A percentile compares a stretch with the other conserved stretches of the same genome.
These are phyloP conservation scores for Syngnathus rostellatus DNA, from an alignment of 2,797 vertebrate genomes.

Conservation along the genomic window DNA sequence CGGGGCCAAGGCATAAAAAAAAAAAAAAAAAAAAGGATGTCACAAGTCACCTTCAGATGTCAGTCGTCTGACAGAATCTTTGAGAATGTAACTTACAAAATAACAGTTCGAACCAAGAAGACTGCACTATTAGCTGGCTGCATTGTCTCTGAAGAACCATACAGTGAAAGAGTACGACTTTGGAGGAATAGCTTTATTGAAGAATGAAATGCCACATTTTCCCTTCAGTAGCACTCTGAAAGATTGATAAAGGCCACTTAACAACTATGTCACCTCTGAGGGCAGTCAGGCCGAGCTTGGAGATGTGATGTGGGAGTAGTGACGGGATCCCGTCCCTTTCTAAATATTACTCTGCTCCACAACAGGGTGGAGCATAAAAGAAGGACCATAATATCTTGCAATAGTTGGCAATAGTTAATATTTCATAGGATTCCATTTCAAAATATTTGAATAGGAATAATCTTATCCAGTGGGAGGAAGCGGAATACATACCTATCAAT, in stretches of 20 bases:
- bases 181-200: constrained; percentile 38
- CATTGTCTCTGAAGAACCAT: constrained; percentile 10
- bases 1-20: constrained; percentile 46
- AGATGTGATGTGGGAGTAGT: constrained; percentile 39
- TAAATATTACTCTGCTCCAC: constrained; percentile 57
- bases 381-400: not conserved
- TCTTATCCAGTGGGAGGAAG: not conserved
- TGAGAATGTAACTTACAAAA: constrained; percentile 16
- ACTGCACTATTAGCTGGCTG: constrained; percentile 15
- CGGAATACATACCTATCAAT: too few species aligned
- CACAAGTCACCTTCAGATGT: constrained; percentile 68
- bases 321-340: constrained; percentile 18
- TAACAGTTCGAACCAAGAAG: constrained; percentile 18
- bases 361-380: constrained; percentile 8
- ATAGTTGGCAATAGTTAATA: not conserved
- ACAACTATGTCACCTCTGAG: constrained; percentile 38
- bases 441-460: not conserved
- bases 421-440: not conserved
- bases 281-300: constrained; percentile 27
- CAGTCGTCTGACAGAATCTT: constrained; percentile 30
- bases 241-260: constrained; percentile 61
- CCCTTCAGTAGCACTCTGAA: constrained; percentile 27
- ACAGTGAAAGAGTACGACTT: constrained; percentile 14
- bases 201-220: constrained; percentile 41
- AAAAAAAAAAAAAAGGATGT: constrained; percentile 40